phyloP scores from a whole-genome alignment of 2,888 invertebrate species.

The Metalampra italica region DNA sequence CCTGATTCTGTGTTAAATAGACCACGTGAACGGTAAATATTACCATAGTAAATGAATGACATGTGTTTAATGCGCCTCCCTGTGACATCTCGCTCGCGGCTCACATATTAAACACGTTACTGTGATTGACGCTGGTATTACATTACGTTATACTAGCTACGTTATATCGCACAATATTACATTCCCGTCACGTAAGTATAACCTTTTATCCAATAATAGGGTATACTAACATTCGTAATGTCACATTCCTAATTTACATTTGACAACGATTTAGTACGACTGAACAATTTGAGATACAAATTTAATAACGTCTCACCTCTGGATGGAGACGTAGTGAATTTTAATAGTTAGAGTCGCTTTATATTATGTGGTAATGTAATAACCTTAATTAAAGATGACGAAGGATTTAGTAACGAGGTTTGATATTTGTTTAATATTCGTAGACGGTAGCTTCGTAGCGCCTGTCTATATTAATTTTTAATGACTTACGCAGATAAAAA shows the following conservation, averaged over 20 bases:
- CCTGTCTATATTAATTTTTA: background rate
- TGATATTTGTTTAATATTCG: background rate
- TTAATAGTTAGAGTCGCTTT: background rate
- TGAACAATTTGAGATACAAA: slow-evolving; percentile 40
- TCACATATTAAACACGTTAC: slow-evolving; percentile 50
- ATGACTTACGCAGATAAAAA: background rate
- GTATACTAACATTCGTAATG: slow-evolving; percentile 42
- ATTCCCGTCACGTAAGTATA: slow-evolving; percentile 8
- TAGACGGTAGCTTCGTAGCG: background rate
- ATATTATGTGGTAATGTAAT: slow-evolving; percentile 2
- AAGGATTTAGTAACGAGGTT: background rate
- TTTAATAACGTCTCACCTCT: slow-evolving; percentile 2
- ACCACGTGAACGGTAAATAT: slow-evolving; percentile 4
- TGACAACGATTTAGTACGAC: slow-evolving; percentile 49
- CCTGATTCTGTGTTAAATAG: too few relatives aligned
- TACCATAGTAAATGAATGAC: slow-evolving; percentile 18
- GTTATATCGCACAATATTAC: slow-evolving; percentile 8
- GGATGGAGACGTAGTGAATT: background rate
- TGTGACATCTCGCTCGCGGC: slow-evolving; percentile 29
- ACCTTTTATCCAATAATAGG: slow-evolving; percentile 63
- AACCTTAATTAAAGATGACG: slow-evolving; percentile 13
- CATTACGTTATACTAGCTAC: slow-evolving; percentile 2
- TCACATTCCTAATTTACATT: slow-evolving; percentile 59
- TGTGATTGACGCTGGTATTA: slow-evolving; percentile 54
- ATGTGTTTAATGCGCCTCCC: slow-evolving; percentile 21